Conservation (phyloP, 2,113 vertebrate species). For the Sminthopsis crassicaudata region DNA sequence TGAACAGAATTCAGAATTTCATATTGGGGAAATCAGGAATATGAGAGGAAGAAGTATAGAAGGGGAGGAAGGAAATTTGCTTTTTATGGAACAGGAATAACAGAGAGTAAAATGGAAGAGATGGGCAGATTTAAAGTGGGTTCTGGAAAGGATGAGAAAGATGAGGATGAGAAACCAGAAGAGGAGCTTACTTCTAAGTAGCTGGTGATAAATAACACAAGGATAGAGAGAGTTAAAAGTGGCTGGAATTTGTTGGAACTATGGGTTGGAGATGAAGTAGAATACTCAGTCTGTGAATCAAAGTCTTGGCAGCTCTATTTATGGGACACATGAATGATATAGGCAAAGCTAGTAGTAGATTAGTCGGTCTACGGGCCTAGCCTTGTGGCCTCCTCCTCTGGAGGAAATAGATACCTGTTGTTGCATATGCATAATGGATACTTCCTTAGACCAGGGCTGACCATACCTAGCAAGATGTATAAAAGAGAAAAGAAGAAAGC, state of each 20-base stretch:
- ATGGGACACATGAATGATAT: neutral
- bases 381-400: neutral
- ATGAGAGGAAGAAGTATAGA: neutral
- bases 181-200: neutral
- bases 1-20: neutral
- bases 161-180: neutral
- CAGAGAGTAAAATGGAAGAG: neutral
- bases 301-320: neutral
- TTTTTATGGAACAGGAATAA: neutral
- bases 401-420: neutral
- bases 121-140: neutral
- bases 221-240: neutral
- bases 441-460: neutral
- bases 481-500: fast-evolving
- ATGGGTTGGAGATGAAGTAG: neutral
- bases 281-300: neutral
- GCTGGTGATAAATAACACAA: neutral
- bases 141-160: neutral
- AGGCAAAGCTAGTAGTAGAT: neutral
- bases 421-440: neutral
- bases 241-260: neutral
- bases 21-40: neutral
- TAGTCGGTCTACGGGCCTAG: neutral
- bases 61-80: neutral
- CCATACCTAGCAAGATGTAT: neutral